Conservation (phyloP, 2,888 invertebrate species). For the Melikaiella ostensackeni region DNA sequence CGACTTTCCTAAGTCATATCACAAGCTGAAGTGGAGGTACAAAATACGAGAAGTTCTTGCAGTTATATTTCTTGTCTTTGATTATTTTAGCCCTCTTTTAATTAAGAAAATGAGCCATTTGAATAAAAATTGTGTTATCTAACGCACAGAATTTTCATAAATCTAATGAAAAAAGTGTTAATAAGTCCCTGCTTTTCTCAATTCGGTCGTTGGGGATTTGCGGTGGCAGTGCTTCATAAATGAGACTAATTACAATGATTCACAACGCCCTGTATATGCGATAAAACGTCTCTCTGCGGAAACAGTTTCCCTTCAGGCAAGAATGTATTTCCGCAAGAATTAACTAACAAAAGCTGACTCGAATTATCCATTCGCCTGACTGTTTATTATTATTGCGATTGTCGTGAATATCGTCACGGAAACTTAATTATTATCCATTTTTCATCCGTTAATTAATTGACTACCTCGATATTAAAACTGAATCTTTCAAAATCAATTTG, state of each 20-base stretch:
- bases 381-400: not conserved
- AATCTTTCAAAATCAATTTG: not conserved
- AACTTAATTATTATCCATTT: conserved; percentile 3
- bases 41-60: too few species aligned
- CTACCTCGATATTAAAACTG: not conserved
- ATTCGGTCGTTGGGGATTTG: conserved; percentile 62
- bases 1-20: too few species aligned
- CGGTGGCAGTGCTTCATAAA: conserved; percentile 65
- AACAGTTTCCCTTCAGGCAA: conserved; percentile 7
- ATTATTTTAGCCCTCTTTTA: too few species aligned
- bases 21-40: too few species aligned
- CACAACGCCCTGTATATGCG: conserved; percentile 55
- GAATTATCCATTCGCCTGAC: conserved; percentile 2
- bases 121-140: too few species aligned
- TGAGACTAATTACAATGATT: conserved; percentile 73
- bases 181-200: conserved; percentile 60
- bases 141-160: too few species aligned
- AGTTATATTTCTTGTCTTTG: too few species aligned
- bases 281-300: conserved; percentile 16
- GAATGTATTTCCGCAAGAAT: conserved; percentile 12
- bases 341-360: conserved; percentile 24
- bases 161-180: conserved; percentile 32
- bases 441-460: not conserved
- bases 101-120: too few species aligned
- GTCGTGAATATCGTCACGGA: not conserved